Percentiles rank a stretch among this genome's conserved stretches.
phyloP scores from a whole-genome alignment of 2,888 invertebrate species.

The Philopedon plagiatum region DNA sequence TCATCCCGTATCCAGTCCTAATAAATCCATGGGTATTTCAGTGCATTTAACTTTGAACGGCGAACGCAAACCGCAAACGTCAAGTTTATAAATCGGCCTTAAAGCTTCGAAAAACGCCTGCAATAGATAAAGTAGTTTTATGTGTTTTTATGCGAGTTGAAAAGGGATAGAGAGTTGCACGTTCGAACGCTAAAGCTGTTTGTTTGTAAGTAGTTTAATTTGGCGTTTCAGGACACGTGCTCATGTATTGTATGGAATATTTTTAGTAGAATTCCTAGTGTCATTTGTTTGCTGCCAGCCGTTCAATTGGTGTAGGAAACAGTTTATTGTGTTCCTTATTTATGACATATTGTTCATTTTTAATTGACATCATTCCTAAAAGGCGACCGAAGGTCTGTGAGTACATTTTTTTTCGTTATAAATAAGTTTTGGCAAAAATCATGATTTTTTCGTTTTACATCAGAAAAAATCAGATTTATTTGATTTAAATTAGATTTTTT shows the following conservation, averaged over 20 bases:
- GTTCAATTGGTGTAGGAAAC: not conserved
- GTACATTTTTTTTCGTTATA: no score
- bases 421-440: no score
- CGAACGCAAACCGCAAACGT: no score
- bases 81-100: no score
- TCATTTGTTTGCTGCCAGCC: not conserved
- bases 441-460: no score
- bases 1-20: no score
- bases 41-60: no score
- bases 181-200: not conserved
- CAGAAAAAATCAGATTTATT: no score
- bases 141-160: not conserved
- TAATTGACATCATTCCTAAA: not conserved
- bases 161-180: not conserved
- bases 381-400: not conserved
- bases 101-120: not conserved
- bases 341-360: constrained; percentile 1
- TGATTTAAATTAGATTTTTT: no score
- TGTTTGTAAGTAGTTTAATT: constrained; percentile 2
- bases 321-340: constrained; percentile 7
- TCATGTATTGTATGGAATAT: constrained; percentile 8
- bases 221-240: constrained; percentile 13
- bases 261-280: constrained; percentile 13
- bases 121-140: not conserved
- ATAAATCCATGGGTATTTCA: no score